Conservation (phyloP, 2,113 vertebrate species). For the Bombycilla garrulus region DNA sequence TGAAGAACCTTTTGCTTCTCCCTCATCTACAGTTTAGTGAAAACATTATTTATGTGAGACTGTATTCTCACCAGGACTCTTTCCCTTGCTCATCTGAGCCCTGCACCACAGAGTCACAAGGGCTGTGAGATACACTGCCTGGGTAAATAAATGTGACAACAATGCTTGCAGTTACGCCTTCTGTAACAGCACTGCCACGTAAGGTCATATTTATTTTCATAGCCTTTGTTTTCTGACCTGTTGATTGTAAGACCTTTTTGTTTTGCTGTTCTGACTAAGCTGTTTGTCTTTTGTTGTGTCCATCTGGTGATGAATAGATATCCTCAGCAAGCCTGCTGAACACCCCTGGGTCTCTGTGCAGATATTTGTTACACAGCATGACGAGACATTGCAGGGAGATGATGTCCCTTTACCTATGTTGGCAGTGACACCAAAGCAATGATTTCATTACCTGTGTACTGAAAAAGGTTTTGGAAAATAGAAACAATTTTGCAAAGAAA, state of each 20-base stretch:
- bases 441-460: background rate
- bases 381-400: background rate
- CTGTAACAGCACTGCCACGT: background rate
- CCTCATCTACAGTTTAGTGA: background rate
- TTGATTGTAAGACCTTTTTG: conserved; percentile 45
- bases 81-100: background rate
- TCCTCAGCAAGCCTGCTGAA: background rate
- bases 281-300: conserved; percentile 43
- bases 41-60: background rate
- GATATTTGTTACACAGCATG: background rate
- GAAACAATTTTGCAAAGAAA: background rate
- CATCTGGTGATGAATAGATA: conserved; percentile 37
- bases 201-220: conserved; percentile 56
- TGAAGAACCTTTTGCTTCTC: background rate
- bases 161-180: conserved; percentile 15
- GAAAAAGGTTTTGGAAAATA: background rate
- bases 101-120: background rate
- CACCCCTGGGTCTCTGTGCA: background rate
- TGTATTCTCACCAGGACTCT: background rate
- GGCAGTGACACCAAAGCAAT: background rate
- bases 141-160: conserved; percentile 43
- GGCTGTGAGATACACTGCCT: background rate
- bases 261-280: conserved; percentile 48
- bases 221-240: conserved; percentile 51
- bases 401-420: background rate